Evolutionary conservation across 2,888 invertebrate genomes (phyloP).

Genomic region (Dione vanillae): DNA sequence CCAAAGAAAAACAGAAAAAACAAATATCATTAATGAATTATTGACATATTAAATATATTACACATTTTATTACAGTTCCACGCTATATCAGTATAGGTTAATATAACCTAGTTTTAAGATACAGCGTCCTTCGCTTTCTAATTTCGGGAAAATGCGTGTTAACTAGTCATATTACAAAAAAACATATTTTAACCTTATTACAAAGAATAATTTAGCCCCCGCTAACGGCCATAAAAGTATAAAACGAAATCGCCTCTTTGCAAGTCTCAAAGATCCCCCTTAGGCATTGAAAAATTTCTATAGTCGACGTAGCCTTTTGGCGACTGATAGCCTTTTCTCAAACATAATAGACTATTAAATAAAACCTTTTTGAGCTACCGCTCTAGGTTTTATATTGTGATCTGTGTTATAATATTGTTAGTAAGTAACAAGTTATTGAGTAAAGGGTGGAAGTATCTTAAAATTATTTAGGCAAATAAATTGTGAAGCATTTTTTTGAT

Average conservation of each 20-base stretch:
- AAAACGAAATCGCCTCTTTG: conserved; percentile 1
- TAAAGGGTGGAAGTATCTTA: not conserved
- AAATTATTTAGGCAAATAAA: not conserved
- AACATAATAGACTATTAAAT: conserved; percentile 17
- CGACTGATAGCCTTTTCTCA: conserved; percentile 17
- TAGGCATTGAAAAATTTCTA: conserved; percentile 17
- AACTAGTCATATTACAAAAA: too few relatives aligned
- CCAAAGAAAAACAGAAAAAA: too few relatives aligned
- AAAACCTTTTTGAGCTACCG: conserved; percentile 3
- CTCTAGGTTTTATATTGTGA: conserved; percentile 3
- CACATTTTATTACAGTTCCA: too few relatives aligned
- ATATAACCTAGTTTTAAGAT: too few relatives aligned
- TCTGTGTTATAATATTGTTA: not conserved
- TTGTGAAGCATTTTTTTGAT: not conserved
- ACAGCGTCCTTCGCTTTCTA: too few relatives aligned
- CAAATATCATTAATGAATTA: too few relatives aligned
- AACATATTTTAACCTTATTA: not conserved
- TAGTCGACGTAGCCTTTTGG: conserved; percentile 6
- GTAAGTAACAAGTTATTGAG: not conserved
- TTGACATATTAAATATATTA: too few relatives aligned
- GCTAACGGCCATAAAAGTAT: not conserved
- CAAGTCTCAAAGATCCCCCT: conserved; percentile 18
- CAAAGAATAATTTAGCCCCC: not conserved
- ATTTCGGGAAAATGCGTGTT: too few relatives aligned
- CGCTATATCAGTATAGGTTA: too few relatives aligned